Percentiles rank a stretch among this genome's conserved stretches.
These are phyloP conservation scores for Orchesellides sinensis DNA, from an alignment of 2,888 invertebrate genomes.

Conservation along the genomic window DNA sequence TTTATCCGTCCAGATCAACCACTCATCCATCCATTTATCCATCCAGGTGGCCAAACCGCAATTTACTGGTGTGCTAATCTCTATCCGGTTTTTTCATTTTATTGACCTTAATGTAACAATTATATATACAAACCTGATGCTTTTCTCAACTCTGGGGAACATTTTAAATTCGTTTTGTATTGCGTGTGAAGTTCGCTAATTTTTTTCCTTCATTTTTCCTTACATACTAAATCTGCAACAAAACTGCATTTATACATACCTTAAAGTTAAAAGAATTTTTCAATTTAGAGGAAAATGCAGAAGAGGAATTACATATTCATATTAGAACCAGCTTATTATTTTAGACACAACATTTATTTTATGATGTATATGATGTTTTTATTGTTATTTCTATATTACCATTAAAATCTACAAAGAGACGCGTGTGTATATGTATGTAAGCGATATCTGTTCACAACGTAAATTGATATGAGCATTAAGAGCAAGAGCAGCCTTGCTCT, in stretches of 20 bases:
- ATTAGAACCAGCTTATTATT: conserved; percentile 17
- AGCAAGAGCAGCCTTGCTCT: too few relatives aligned
- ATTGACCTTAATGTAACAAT: conserved; percentile 54
- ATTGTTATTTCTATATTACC: conserved; percentile 50
- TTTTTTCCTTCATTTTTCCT: conserved; percentile 19
- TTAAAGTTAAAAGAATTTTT: too few relatives aligned
- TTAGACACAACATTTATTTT: conserved; percentile 61
- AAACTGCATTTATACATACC: too few relatives aligned
- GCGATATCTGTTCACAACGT: neutral
- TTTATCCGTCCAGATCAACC: neutral
- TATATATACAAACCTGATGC: conserved; percentile 31
- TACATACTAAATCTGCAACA: too few relatives aligned
- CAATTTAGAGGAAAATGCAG: too few relatives aligned
- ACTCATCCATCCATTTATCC: conserved; percentile 2
- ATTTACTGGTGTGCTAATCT: conserved; percentile 45
- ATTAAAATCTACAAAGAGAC: neutral
- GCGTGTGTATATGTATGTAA: conserved; percentile 9
- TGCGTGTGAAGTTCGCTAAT: conserved; percentile 55
- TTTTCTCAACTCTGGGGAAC: conserved; percentile 5
- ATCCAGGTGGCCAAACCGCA: conserved; percentile 42
- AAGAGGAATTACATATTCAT: neutral
- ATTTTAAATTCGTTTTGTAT: conserved; percentile 21
- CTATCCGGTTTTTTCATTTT: conserved; percentile 55
- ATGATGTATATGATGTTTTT: conserved; percentile 63
- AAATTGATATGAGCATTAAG: too few relatives aligned